Evolutionary conservation across 2,797 vertebrate species (phyloP).

Genomic region (Zalophus californianus): DNA sequence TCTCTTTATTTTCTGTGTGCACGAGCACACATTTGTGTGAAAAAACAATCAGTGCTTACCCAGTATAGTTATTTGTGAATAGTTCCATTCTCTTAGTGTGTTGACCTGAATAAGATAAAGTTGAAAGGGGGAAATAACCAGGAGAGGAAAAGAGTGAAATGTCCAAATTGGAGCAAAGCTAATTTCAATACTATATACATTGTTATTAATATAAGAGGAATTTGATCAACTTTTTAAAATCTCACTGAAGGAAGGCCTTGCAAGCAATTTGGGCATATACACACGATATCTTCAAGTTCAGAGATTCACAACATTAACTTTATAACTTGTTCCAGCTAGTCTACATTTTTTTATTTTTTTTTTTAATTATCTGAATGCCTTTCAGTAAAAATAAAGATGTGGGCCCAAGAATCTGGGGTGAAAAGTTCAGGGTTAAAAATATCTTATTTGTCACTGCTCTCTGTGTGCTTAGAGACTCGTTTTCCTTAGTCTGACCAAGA

Average conservation of each 20-base stretch:
- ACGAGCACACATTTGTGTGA: background rate
- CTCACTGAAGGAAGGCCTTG: background rate
- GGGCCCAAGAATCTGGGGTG: slow-evolving; percentile 34
- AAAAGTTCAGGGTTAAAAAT: slow-evolving; percentile 73
- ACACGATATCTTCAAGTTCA: background rate
- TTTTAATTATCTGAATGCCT: slow-evolving; percentile 23
- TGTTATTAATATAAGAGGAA: background rate
- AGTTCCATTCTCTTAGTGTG: background rate
- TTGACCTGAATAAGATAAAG: background rate
- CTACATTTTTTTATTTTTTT: background rate
- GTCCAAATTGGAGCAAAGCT: background rate
- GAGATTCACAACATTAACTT: background rate
- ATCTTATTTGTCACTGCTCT: slow-evolving; percentile 48
- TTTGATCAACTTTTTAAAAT: background rate
- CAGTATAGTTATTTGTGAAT: background rate
- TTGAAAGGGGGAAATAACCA: background rate
- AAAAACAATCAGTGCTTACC: background rate
- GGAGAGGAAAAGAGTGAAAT: slow-evolving; percentile 2
- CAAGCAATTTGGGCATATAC: background rate
- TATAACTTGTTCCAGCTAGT: background rate
- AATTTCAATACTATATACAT: background rate
- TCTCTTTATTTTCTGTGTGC: background rate
- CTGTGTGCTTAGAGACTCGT: background rate
- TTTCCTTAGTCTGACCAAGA: slow-evolving; percentile 61
- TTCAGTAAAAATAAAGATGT: slow-evolving; percentile 61